These are phyloP conservation scores for Hymenopus coronatus DNA, from an alignment of 2,888 invertebrate genomes.

Conservation along the genomic window DNA sequence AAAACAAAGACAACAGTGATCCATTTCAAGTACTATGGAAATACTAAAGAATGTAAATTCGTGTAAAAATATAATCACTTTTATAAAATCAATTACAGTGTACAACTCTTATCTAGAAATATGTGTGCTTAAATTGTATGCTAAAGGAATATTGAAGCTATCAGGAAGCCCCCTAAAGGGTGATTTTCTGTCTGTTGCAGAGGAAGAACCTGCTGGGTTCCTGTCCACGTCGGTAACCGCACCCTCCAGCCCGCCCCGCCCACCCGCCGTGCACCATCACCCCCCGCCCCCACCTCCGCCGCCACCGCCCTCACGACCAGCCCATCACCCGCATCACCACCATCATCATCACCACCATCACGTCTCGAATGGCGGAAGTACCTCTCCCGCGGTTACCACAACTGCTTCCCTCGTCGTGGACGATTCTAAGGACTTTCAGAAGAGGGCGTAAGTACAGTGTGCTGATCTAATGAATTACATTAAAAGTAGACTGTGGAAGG, in stretches of 20 bases:
- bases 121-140: too few species aligned
- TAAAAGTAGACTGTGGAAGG: too few species aligned
- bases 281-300: conserved; percentile 40
- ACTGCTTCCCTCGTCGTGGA: neutral
- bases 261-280: conserved; percentile 39
- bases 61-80: too few species aligned
- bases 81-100: too few species aligned
- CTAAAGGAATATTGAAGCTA: too few species aligned
- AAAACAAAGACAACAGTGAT: too few species aligned
- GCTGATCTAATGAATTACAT: too few species aligned
- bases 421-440: conserved; percentile 41
- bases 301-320: conserved; percentile 42
- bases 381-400: neutral
- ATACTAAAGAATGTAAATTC: too few species aligned
- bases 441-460: conserved; percentile 24
- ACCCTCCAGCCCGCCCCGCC: conserved; percentile 46
- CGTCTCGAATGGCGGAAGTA: conserved; percentile 44
- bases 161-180: too few species aligned
- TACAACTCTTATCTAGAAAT: too few species aligned
- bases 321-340: conserved; percentile 37
- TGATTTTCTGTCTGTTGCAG: neutral
- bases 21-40: too few species aligned
- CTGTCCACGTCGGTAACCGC: conserved; percentile 37
- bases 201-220: conserved; percentile 11
- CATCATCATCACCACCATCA: conserved; percentile 45